A percentile compares a stretch with the other conserved stretches of the same genome.
phyloP scores from a whole-genome alignment of 2,888 invertebrate genomes.

The Hanleya hanleyi region DNA sequence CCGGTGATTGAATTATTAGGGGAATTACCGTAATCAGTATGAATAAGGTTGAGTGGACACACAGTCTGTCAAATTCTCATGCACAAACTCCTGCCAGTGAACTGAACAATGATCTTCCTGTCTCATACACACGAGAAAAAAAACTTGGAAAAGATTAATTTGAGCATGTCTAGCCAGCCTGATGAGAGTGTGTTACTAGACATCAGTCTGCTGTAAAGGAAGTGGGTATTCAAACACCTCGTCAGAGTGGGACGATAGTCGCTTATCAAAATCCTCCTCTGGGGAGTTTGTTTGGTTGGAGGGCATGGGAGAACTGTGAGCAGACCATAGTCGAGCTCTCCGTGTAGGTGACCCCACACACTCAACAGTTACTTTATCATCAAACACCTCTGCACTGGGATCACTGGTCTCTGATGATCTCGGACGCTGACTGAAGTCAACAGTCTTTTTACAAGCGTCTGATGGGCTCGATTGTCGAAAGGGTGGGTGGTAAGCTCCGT shows the following conservation, averaged over 20 bases:
- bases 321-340: not conserved
- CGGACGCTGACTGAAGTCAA: too few species aligned
- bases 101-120: too few species aligned
- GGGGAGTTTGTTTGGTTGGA: constrained; percentile 29
- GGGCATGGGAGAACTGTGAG: not conserved
- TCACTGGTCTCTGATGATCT: not conserved
- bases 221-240: constrained; percentile 46
- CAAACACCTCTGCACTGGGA: not conserved
- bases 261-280: constrained; percentile 42
- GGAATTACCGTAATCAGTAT: too few species aligned
- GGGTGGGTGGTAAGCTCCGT: constrained; percentile 51
- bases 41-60: too few species aligned
- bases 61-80: too few species aligned
- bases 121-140: too few species aligned
- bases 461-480: not conserved
- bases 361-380: not conserved
- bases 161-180: too few species aligned
- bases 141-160: too few species aligned
- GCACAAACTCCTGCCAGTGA: too few species aligned
- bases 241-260: constrained; percentile 48
- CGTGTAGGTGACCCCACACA: not conserved
- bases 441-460: too few species aligned
- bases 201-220: constrained; percentile 51
- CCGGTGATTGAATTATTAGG: too few species aligned
- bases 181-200: constrained; percentile 32